These are phyloP conservation scores for Leptestheria dahalacensis DNA, from an alignment of 1,140 invertebrate species.

Conservation along the genomic window DNA sequence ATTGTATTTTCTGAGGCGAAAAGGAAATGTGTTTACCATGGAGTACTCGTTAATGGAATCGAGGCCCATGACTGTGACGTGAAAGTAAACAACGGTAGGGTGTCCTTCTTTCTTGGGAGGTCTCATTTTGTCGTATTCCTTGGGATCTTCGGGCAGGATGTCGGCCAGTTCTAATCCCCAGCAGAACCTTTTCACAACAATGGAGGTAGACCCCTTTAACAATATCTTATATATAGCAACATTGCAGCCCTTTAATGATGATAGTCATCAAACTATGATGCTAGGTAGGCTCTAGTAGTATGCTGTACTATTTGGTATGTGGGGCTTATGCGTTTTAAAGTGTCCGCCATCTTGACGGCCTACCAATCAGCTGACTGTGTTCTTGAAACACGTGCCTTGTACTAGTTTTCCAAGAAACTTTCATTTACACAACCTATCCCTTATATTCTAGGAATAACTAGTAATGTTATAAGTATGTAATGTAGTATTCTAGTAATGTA, in stretches of 20 bases:
- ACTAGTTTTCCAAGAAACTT: no score
- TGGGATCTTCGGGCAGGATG: conserved; percentile 66
- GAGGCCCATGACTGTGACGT: conserved; percentile 79
- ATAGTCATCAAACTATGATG: not conserved
- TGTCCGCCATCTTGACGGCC: no score
- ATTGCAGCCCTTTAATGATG: not conserved
- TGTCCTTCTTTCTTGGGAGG: conserved; percentile 66
- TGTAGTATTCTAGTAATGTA: no score
- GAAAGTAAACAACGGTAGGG: conserved; percentile 71
- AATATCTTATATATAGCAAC: not conserved
- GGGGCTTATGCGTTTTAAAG: no score
- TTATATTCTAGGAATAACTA: no score
- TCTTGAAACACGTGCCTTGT: no score
- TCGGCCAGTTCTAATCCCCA: conserved; percentile 29
- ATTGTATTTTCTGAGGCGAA: not conserved
- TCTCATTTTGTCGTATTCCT: conserved; percentile 79
- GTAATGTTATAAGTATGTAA: no score
- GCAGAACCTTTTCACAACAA: not conserved
- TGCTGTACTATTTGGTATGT: no score
- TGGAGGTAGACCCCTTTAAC: no score
- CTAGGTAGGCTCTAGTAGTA: no score
- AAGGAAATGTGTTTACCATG: conserved; percentile 44
- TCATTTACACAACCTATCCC: no score
- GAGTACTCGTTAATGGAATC: conserved; percentile 84
- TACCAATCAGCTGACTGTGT: no score